These are phyloP conservation scores for Camptogramma bilineatum DNA, from an alignment of 2,888 invertebrate genomes.

Conservation along the genomic window DNA sequence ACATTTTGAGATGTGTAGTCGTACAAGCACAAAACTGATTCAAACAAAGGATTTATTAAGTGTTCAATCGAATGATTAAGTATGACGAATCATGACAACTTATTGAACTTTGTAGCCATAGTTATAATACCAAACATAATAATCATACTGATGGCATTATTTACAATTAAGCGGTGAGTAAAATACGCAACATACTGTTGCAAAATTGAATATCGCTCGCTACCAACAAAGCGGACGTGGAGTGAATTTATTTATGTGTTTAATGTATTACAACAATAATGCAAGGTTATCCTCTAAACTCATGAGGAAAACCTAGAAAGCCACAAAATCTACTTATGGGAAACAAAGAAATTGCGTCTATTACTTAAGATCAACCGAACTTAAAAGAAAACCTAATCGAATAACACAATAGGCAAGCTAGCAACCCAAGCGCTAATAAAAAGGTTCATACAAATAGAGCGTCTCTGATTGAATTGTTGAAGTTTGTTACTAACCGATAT, in stretches of 20 bases:
- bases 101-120: slow-evolving; percentile 12
- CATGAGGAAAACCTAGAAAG: background rate
- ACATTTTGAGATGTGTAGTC: background rate
- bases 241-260: background rate
- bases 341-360: background rate
- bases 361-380: background rate
- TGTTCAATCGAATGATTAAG: background rate
- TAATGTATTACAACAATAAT: background rate
- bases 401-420: background rate
- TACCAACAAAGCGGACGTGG: slow-evolving; percentile 16
- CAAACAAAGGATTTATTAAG: background rate
- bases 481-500: slow-evolving; percentile 10
- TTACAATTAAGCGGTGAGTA: slow-evolving; percentile 6
- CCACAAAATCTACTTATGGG: background rate
- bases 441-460: background rate
- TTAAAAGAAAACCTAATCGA: background rate
- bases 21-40: background rate
- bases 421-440: background rate
- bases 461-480: slow-evolving; percentile 6
- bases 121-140: slow-evolving; percentile 4
- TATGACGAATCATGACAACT: background rate
- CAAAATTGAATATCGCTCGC: slow-evolving; percentile 13
- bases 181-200: slow-evolving; percentile 19
- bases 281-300: slow-evolving; percentile 3
- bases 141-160: background rate